These are phyloP conservation scores for Epinephelus cyanopodus DNA, from an alignment of 2,113 vertebrate species.

Conservation along the genomic window DNA sequence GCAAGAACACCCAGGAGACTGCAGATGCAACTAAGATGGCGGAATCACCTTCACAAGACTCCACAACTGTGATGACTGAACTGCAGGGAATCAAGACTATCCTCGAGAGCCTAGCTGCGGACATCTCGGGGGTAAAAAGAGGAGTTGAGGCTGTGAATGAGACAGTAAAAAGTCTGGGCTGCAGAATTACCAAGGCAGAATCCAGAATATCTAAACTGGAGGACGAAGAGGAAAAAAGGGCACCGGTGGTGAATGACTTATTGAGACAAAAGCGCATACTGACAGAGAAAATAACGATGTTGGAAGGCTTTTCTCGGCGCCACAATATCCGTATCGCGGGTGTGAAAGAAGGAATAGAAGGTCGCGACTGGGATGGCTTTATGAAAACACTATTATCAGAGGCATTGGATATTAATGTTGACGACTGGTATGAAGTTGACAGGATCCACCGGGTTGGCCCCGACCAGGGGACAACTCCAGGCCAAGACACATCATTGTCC, in stretches of 20 bases:
- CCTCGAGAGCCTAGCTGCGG: no score
- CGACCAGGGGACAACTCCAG: no score
- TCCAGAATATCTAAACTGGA: not conserved
- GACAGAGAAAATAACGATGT: not conserved
- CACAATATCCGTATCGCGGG: not conserved
- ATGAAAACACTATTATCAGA: slow-evolving; percentile 2
- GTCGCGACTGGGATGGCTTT: not conserved
- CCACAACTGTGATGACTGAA: no score
- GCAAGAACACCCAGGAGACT: no score
- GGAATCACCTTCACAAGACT: no score
- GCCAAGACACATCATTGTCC: no score
- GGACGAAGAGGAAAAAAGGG: not conserved
- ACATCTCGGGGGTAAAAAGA: no score
- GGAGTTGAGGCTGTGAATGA: no score
- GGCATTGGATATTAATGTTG: not conserved
- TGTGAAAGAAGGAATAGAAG: slow-evolving; percentile 6
- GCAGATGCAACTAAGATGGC: no score
- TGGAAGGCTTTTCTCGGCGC: not conserved
- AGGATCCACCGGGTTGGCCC: not conserved
- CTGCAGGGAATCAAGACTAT: no score
- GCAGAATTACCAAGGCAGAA: not conserved
- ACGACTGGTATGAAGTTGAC: not conserved
- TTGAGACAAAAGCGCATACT: not conserved
- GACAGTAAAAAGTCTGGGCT: no score
- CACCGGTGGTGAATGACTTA: not conserved